A percentile compares a stretch with the other conserved stretches of the same genome.
Conservation (phyloP, 30 jellyfish, hydroid and myxozoan species). For the Aurelia aurita region DNA sequence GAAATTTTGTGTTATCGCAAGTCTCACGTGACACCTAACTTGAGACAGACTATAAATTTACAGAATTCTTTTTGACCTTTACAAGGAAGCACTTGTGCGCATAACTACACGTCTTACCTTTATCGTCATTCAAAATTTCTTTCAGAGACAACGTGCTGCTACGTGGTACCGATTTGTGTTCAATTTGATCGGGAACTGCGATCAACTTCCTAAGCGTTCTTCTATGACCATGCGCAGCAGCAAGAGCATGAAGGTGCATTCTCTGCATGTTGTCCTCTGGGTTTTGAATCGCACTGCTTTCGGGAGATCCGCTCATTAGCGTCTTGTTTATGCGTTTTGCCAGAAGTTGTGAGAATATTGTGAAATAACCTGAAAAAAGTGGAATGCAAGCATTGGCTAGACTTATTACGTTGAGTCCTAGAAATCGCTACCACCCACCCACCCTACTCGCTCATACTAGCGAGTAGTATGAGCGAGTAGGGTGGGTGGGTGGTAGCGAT, state of each 20-base stretch:
- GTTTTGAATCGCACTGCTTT: not conserved
- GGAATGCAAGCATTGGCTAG: no score
- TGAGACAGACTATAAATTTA: no score
- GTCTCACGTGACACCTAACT: no score
- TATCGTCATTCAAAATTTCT: constrained; percentile 41
- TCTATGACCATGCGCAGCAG: constrained; percentile 70
- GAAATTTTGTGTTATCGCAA: no score
- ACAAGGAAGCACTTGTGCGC: no score
- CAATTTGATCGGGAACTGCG: constrained; percentile 14
- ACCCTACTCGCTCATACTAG: no score
- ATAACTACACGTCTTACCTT: constrained; percentile 8
- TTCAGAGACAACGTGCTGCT: constrained; percentile 25
- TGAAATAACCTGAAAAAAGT: constrained; percentile 19
- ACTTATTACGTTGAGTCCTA: no score
- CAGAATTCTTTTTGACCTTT: no score
- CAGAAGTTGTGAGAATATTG: constrained; percentile 35
- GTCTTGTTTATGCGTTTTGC: constrained; percentile 31
- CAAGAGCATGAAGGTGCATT: constrained; percentile 47
- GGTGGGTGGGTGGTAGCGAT: no score
- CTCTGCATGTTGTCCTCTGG: constrained; percentile 52
- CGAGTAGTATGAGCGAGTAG: no score
- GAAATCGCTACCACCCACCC: no score
- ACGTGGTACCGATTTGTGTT: not conserved
- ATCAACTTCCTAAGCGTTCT: constrained; percentile 39
- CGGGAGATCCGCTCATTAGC: not conserved